phyloP scores from a whole-genome alignment of 23 tunicate species.

The Halocynthia roretzi region DNA sequence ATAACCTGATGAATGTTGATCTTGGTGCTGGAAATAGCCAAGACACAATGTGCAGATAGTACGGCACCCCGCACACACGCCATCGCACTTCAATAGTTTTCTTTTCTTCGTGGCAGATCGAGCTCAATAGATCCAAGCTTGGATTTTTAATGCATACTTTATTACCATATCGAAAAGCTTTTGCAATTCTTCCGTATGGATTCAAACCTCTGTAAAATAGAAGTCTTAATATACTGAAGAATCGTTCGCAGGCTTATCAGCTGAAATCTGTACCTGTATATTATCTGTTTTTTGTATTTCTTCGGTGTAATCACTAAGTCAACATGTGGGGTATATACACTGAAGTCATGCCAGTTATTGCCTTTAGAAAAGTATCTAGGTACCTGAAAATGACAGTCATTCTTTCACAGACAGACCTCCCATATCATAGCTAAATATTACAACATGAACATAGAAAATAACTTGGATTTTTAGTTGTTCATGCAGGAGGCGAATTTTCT shows the following conservation, averaged over 20 bases:
- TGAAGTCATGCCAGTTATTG: constrained; percentile 39
- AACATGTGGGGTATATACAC: constrained; percentile 22
- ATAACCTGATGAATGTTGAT: not conserved
- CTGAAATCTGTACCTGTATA: not conserved
- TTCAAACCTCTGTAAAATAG: constrained; percentile 32
- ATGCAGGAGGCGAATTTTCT: constrained; percentile 26
- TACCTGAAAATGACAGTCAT: constrained; percentile 7
- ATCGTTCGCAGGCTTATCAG: not conserved
- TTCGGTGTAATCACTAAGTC: constrained; percentile 17
- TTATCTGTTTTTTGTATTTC: not conserved
- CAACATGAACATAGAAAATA: not conserved
- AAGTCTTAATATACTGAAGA: not conserved
- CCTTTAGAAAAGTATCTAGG: constrained; percentile 21
- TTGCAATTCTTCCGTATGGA: constrained; percentile 20
- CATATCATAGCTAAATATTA: not conserved
- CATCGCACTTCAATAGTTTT: constrained; percentile 49
- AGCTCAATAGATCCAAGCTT: constrained; percentile 39
- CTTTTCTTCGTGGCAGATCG: constrained; percentile 26
- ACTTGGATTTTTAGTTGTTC: constrained; percentile 43
- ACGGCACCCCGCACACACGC: constrained; percentile 47
- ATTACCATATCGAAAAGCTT: constrained; percentile 18
- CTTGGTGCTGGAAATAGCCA: constrained; percentile 4
- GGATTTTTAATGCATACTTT: constrained; percentile 24
- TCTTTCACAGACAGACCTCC: not conserved
- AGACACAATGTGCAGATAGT: constrained; percentile 8